Percentiles rank a stretch among this genome's conserved stretches.
phyloP scores from a whole-genome alignment of 1,140 invertebrate species.

The Drosophila bocqueti region DNA sequence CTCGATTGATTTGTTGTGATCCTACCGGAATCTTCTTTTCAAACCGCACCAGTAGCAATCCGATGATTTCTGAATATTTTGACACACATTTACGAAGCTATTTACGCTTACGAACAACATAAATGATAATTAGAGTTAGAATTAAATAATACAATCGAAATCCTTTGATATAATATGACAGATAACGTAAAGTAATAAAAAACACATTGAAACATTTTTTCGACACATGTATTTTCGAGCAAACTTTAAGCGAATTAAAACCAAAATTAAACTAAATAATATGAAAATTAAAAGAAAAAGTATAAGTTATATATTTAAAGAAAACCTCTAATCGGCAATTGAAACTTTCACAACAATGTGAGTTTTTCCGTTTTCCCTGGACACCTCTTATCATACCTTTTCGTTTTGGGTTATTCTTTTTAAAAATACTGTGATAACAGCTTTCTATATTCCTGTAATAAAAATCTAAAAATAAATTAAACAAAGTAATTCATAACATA shows the following conservation, averaged over 20 bases:
- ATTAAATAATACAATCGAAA: conserved; percentile 5
- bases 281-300: conserved; percentile 18
- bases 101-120: conserved; percentile 66
- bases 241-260: conserved; percentile 59
- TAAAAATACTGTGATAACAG: conserved; percentile 80
- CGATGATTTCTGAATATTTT: conserved; percentile 36
- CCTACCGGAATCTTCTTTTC: conserved; percentile 10
- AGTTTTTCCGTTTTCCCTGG: conserved; percentile 4
- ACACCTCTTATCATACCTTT: conserved; percentile 7
- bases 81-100: conserved; percentile 65
- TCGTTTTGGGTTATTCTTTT: conserved; percentile 32
- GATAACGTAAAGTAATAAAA: conserved; percentile 14
- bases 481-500: conserved; percentile 6
- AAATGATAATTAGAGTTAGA: conserved; percentile 8
- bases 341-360: neutral
- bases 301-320: conserved; percentile 10
- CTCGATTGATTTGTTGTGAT: conserved; percentile 78
- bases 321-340: conserved; percentile 17
- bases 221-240: conserved; percentile 78
- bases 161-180: conserved; percentile 15
- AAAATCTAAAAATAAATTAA: conserved; percentile 21
- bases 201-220: conserved; percentile 62
- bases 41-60: conserved; percentile 21
- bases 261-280: conserved; percentile 31
- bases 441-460: conserved; percentile 59